Base-by-base conservation (phyloP, 1,140 invertebrate species). In the Ruditapes philippinarum region DNA sequence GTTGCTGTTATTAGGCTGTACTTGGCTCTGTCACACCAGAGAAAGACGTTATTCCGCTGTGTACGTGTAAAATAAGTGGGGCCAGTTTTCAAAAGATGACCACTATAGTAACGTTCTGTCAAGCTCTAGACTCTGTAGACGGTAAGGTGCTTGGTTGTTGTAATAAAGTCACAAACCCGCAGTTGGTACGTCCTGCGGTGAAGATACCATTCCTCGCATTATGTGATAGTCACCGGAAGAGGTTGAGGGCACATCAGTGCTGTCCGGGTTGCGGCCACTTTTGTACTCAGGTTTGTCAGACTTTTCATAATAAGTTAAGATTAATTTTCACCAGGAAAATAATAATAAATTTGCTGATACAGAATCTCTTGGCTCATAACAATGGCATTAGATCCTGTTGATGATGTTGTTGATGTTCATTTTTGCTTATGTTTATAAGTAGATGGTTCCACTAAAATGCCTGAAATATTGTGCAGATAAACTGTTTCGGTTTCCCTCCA, bases 201-300 rank as follows among this genome's bases (percentile, higher is more conserved):
- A 97, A 97, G 73, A 97, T 98, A 74, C 98, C 98, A 42, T 99
- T 98, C 95, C 97, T 98, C 93, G 97, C 98, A n/a, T 96, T 98
- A 1, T 99, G 98, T 95, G 97, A 97, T 57, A 96, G 97, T 93
- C 98, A 99, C 95, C 96, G 97, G 89, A 97, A 97, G 92, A 97
- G 98, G 85, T 95, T 99, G 38, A 95, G 97, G 11, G 95, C 97
- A 40, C 98, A 99, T 95, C 98, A 98, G 94, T 98, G 98, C 94
- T 99, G 98, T 95, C 97, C 98, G 0, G 97, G 97, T 0, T 99
- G 98, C 95, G 98, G 98, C 9, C 96, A 98, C 25, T 99, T 98
- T 95, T 99, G 98, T 94, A 98, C 98, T 40, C 98, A 99, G 97
- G 98, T 98, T 94, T 94, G 90, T 60, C 36, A 65, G 49, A 22